These are phyloP conservation scores for Philaethria dido DNA, from an alignment of 2,888 invertebrate genomes.

Conservation along the genomic window DNA sequence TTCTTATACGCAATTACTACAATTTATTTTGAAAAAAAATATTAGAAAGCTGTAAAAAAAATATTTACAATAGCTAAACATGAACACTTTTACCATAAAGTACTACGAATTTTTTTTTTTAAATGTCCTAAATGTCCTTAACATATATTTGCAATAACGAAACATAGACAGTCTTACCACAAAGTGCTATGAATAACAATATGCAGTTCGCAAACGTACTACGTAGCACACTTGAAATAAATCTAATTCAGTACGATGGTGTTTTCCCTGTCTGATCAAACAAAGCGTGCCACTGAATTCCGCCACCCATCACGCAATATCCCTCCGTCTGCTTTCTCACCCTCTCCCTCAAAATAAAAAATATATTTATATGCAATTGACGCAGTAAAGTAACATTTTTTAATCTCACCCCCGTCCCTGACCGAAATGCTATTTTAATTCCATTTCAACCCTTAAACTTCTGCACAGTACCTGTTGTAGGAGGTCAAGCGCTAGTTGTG, in stretches of 20 bases:
- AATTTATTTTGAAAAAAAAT: too few relatives aligned
- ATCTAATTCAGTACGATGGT: background rate
- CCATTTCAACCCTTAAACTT: conserved; percentile 23
- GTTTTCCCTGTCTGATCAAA: background rate
- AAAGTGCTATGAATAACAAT: background rate
- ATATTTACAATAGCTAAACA: too few relatives aligned
- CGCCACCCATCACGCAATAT: background rate
- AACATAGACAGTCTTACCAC: background rate
- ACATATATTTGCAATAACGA: too few relatives aligned
- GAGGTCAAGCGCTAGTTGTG: conserved; percentile 34
- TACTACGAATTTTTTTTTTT: too few relatives aligned
- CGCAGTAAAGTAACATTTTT: background rate
- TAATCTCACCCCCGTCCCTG: conserved; percentile 7
- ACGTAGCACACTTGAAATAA: background rate
- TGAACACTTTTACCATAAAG: too few relatives aligned
- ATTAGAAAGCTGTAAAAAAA: too few relatives aligned
- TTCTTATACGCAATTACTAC: too few relatives aligned
- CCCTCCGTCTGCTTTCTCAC: background rate
- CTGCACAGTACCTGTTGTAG: conserved; percentile 4
- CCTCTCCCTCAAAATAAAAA: background rate
- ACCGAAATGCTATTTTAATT: conserved; percentile 25
- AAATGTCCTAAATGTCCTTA: too few relatives aligned
- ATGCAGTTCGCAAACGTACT: background rate
- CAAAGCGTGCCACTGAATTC: background rate
- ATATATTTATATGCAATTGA: background rate